Evolutionary conservation across 2,888 invertebrate genomes (phyloP).

Genomic region (Sabellastarte sp.): DNA sequence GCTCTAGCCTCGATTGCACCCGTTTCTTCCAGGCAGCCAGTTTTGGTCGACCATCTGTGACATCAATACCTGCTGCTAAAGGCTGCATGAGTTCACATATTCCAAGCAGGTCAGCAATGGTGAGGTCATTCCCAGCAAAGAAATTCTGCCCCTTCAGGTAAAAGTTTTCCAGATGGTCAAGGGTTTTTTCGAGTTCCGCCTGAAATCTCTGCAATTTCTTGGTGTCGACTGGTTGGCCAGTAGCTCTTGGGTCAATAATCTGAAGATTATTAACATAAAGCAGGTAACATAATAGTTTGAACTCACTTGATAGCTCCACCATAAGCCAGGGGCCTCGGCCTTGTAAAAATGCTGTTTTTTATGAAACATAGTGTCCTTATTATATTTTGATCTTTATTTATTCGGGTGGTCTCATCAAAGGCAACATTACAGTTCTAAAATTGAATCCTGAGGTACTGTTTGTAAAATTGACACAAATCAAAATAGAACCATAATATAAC

Average conservation of each 20-base stretch:
- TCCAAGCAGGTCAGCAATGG: constrained; percentile 50
- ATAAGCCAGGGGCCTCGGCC: too few species aligned
- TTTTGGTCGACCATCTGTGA: constrained; percentile 37
- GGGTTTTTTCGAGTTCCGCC: constrained; percentile 17
- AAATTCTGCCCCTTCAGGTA: constrained; percentile 46
- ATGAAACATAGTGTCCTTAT: too few species aligned
- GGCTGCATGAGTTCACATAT: constrained; percentile 52
- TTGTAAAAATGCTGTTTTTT: too few species aligned
- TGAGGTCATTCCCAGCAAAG: constrained; percentile 44
- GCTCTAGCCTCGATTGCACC: constrained; percentile 32
- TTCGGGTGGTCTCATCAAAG: too few species aligned
- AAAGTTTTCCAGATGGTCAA: constrained; percentile 35
- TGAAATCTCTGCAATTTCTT: constrained; percentile 35
- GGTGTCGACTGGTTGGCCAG: constrained; percentile 37
- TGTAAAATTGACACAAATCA: too few species aligned
- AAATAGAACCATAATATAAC: too few species aligned
- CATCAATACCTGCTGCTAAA: constrained; percentile 38
- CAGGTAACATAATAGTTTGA: too few species aligned
- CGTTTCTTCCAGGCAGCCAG: constrained; percentile 45
- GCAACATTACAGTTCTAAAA: too few species aligned
- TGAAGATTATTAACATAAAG: too few species aligned
- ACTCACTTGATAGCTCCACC: too few species aligned
- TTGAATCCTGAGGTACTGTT: too few species aligned
- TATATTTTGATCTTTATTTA: too few species aligned
- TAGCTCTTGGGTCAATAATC: constrained; percentile 44